Conservation (phyloP, 2,888 invertebrate genomes). For the Pocota personata region DNA sequence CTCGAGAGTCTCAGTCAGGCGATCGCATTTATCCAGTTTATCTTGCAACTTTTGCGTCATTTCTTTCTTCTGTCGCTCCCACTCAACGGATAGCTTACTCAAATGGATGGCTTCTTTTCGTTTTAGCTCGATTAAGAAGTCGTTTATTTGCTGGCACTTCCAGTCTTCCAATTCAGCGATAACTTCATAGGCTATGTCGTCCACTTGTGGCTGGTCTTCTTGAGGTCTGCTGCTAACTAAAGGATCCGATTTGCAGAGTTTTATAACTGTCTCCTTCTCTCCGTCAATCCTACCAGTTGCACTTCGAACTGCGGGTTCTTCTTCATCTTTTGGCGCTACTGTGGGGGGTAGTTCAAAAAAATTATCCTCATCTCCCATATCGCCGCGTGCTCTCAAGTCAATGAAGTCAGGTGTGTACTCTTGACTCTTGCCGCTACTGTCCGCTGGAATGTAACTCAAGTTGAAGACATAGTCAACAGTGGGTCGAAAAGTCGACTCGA, state of each 20-base stretch:
- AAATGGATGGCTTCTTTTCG: constrained; percentile 85
- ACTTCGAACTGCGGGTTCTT: not conserved
- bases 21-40: constrained; percentile 86
- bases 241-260: constrained; percentile 3
- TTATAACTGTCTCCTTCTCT: not conserved
- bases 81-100: constrained; percentile 84
- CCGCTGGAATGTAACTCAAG: constrained; percentile 75
- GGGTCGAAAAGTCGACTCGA: constrained; percentile 29
- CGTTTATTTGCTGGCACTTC: constrained; percentile 87
- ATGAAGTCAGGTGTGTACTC: not conserved
- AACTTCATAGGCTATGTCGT: constrained; percentile 80
- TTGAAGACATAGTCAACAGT: constrained; percentile 35
- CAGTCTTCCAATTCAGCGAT: constrained; percentile 89
- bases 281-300: not conserved
- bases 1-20: constrained; percentile 85
- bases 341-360: constrained; percentile 65
- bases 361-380: constrained; percentile 32
- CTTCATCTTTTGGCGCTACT: not conserved
- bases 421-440: constrained; percentile 68
- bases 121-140: constrained; percentile 86
- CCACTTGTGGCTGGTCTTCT: not conserved
- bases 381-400: constrained; percentile 72
- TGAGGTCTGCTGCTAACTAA: not conserved
- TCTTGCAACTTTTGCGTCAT: constrained; percentile 85
- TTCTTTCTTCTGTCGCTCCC: constrained; percentile 84